These are phyloP conservation scores for Phenganax subtilis DNA, from an alignment of 92 coral and sea anemone genomes.

Conservation along the genomic window DNA sequence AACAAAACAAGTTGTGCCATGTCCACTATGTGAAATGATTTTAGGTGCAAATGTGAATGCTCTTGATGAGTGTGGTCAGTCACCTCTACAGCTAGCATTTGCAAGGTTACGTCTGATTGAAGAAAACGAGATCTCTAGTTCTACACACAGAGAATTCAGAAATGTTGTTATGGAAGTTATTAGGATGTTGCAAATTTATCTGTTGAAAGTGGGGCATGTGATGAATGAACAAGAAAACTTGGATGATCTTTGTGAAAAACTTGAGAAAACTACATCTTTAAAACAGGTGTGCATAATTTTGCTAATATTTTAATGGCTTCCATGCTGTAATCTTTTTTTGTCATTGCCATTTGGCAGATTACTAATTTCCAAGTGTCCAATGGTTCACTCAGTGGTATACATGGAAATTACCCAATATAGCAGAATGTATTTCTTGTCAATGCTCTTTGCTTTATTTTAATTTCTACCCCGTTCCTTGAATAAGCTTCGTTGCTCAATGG, in stretches of 20 bases:
- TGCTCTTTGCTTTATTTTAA: too few species aligned
- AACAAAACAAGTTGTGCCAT: too few species aligned
- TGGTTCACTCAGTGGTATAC: too few species aligned
- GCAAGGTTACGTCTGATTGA: constrained; percentile 74
- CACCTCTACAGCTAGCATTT: constrained; percentile 87
- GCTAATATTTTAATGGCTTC: neutral
- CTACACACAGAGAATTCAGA: constrained; percentile 55
- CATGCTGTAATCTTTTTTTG: neutral
- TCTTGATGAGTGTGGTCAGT: constrained; percentile 77
- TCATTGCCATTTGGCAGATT: too few species aligned
- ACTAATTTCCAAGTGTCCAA: too few species aligned
- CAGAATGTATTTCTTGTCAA: too few species aligned
- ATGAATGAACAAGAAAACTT: constrained; percentile 61
- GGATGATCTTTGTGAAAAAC: constrained; percentile 57
- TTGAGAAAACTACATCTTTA: constrained; percentile 66
- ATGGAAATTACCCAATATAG: too few species aligned
- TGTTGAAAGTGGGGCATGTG: constrained; percentile 57
- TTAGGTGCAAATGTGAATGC: constrained; percentile 60
- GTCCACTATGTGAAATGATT: neutral
- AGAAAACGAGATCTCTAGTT: constrained; percentile 49
- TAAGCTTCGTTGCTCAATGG: too few species aligned
- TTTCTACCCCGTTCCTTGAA: too few species aligned
- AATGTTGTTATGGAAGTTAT: constrained; percentile 71
- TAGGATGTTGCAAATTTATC: constrained; percentile 72
- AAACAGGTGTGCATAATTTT: constrained; percentile 57